Percentiles rank a stretch among this genome's conserved stretches.
phyloP scores from a whole-genome alignment of 2,888 invertebrate genomes.

The Calephelis perditalis region DNA sequence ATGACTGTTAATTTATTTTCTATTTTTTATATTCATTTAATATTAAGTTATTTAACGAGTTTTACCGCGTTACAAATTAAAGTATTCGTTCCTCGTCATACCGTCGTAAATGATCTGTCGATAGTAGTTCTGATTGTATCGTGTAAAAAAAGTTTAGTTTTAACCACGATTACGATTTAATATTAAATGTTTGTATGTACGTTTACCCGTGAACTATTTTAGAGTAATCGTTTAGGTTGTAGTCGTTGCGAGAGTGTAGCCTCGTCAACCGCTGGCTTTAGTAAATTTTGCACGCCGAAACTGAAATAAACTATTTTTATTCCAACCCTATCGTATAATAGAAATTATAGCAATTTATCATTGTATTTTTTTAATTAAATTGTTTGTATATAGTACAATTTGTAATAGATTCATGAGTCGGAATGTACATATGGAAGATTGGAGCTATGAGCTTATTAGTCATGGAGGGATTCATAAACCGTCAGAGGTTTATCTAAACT shows the following conservation, averaged over 20 bases:
- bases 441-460: slow-evolving; percentile 46
- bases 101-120: slow-evolving; percentile 59
- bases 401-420: slow-evolving; percentile 64
- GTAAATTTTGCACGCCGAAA: slow-evolving; percentile 70
- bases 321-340: slow-evolving; percentile 69
- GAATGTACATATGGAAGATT: slow-evolving; percentile 65
- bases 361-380: slow-evolving; percentile 72
- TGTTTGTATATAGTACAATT: slow-evolving; percentile 78
- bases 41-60: slow-evolving; percentile 71
- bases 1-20: slow-evolving; percentile 75
- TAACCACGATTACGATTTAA: slow-evolving; percentile 31
- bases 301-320: slow-evolving; percentile 62
- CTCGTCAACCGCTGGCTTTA: slow-evolving; percentile 62
- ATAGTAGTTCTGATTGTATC: slow-evolving; percentile 33
- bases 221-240: slow-evolving; percentile 42
- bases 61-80: slow-evolving; percentile 54
- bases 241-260: slow-evolving; percentile 53
- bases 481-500: slow-evolving; percentile 51
- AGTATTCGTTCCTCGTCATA: slow-evolving; percentile 16
- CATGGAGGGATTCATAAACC: slow-evolving; percentile 38
- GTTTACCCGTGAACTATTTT: slow-evolving; percentile 43
- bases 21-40: slow-evolving; percentile 52
- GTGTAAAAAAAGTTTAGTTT: slow-evolving; percentile 42
- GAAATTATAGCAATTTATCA: slow-evolving; percentile 70
- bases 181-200: slow-evolving; percentile 47